Base-by-base conservation (phyloP, 2,113 vertebrate species). In the Entelurus aequoreus region DNA sequence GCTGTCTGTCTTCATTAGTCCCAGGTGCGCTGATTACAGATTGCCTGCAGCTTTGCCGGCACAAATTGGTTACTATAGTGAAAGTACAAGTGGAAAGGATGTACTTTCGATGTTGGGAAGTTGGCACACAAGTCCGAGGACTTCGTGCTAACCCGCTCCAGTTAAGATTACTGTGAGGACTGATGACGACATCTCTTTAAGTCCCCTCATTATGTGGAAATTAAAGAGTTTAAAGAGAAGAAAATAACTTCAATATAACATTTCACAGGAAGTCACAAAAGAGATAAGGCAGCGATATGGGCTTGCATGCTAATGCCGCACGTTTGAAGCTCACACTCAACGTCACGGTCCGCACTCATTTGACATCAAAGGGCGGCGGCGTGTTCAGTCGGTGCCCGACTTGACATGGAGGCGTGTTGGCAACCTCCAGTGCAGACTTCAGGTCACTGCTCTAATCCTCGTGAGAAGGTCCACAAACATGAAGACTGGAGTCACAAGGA, bases 111-210 rank as follows among this genome's bases (percentile, higher is more conserved):
- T 5, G 8, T 57, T 40, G n/a, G n/a, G 74, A 76, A 65, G 56
- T 47, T 60, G 74, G 58, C 56, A 64, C 48, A 54, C 8, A 16
- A 37, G 58, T 64, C 69, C 35, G 36, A 59, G 59, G 69, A 64
- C 44, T 60, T 21, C 40, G 53, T 42, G 65, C 78, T 46, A n/a
- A 53, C 65, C 51, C 77, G 53, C 56, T 62, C 53, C 7, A 66
- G 68, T 77, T 74, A 86, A 85, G 71, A 81, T 81, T 68, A 76
- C 54, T 71, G 71, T 62, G 7, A 74, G 75, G 68, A 82, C 76
- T 73, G 65, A 69, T 68, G 66, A 63, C 74, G 68, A 80, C 49
- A 69, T 16, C 66, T 76, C 68, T 52, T 69, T 67, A 73, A 61
- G 57, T 73, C 59, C 54, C 48, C 58, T 69, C 56, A 72, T 81